Evolutionary conservation across 2,888 invertebrate species (phyloP), one percentile per base, ranked within the genome.

Genomic region (Kryphioiulus occultus): DNA sequence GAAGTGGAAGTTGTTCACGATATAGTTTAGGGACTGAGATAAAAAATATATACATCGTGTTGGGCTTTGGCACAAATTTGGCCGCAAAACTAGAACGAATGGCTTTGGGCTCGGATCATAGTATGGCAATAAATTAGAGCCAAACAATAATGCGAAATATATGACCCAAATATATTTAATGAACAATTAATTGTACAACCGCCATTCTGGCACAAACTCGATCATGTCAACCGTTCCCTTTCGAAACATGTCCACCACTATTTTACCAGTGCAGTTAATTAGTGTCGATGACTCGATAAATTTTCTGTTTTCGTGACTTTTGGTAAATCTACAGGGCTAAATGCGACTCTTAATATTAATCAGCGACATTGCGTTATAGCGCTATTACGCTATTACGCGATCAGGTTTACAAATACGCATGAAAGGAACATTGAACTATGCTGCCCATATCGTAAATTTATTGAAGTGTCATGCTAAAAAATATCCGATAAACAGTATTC

Each of bases 141-240:
- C 68, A 26, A 68, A 68, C 68, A 68, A 68, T 68, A 68, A 68
- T 68, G 22, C n/a, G 68, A 68, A 68, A 68, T 68, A 59, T 59
- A 68, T 68, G 68, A n/a, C 68, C 68, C 10, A 22, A 59, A 68
- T 26, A 5, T 68, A 26, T 12, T n/a, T 26, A 26, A 68, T 68
- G 68, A 12, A 26, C 68, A 68, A 26, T 68, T 68, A 68, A 68
- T 68, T 7, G 26, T 68, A 26, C 68, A 26, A 26, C 7, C 5
- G n/a, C 26, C 68, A 68, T 26, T 68, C 26, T 68, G 10, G 68
- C 68, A 1, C 68, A 68, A 68, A 68, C 68, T 68, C 68, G 68
- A n/a, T 68, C 68, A 26, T 68, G 68, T 68, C 68, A 68, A 26
- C 26, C 68, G 12, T 68, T 68, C 22, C 26, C 9, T 22, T 44